phyloP scores from a whole-genome alignment of 1,140 invertebrate genomes.

The Monomorium pharaonis region DNA sequence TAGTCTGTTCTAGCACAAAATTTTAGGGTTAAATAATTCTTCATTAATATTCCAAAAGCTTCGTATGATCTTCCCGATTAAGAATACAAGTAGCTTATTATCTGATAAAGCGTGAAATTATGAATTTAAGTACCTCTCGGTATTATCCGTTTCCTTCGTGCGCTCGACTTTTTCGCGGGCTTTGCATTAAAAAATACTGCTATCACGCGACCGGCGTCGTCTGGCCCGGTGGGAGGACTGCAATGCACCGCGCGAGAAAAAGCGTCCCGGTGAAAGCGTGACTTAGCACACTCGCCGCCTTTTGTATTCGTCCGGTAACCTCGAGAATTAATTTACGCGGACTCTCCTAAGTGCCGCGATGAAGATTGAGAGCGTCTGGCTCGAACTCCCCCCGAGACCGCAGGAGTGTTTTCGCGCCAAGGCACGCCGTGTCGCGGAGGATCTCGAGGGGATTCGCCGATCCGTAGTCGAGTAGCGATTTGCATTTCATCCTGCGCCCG shows the following conservation, averaged over 20 bases:
- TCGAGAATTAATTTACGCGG: constrained; percentile 70
- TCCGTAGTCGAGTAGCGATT: constrained; percentile 68
- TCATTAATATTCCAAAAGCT: neutral
- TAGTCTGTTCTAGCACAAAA: neutral
- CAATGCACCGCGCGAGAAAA: constrained; percentile 44
- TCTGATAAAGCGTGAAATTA: constrained; percentile 2
- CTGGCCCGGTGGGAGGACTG: constrained; percentile 14
- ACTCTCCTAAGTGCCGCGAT: constrained; percentile 68
- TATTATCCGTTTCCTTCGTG: neutral
- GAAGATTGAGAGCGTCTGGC: constrained; percentile 70
- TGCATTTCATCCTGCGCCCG: constrained; percentile 66
- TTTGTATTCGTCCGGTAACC: constrained; percentile 66
- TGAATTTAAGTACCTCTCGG: neutral
- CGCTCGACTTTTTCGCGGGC: neutral
- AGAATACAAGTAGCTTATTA: neutral
- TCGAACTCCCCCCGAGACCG: constrained; percentile 54
- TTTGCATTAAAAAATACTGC: constrained; percentile 45
- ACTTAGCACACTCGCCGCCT: constrained; percentile 58
- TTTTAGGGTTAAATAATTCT: neutral
- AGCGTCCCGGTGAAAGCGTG: constrained; percentile 63
- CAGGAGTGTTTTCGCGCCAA: constrained; percentile 62
- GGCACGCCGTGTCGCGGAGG: constrained; percentile 60
- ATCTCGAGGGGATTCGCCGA: constrained; percentile 70
- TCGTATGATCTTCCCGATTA: neutral
- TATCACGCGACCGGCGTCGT: constrained; percentile 32